Evolutionary conservation across 2,888 invertebrate species (phyloP).

Genomic region (Chymomyza procnemis): DNA sequence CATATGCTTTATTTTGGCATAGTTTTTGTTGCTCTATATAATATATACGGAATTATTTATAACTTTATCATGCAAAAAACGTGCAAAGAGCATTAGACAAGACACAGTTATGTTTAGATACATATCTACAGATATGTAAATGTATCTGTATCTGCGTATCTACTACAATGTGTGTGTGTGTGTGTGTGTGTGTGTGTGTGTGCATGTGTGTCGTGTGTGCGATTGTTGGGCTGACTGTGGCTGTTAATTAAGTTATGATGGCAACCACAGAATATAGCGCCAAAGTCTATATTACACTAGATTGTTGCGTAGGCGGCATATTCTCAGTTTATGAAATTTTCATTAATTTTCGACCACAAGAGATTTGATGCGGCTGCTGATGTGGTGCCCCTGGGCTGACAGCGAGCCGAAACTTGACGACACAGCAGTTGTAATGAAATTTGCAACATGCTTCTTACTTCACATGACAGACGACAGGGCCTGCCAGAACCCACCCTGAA

Average conservation of each 20-base stretch:
- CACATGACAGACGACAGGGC: conserved; percentile 53
- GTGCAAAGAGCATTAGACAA: conserved; percentile 24
- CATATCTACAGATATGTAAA: conserved; percentile 7
- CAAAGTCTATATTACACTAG: conserved; percentile 13
- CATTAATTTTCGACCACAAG: conserved; percentile 72
- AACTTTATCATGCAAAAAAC: conserved; percentile 45
- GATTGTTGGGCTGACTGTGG: conserved; percentile 28
- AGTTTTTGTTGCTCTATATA: conserved; percentile 48
- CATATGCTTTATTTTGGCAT: conserved; percentile 60
- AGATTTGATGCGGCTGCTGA: conserved; percentile 42
- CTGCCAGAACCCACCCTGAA: background rate
- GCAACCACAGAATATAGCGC: conserved; percentile 52
- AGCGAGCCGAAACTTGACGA: conserved; percentile 68
- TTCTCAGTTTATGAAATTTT: conserved; percentile 69
- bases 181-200: conserved; percentile 2
- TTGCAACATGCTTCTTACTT: conserved; percentile 56
- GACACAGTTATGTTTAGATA: conserved; percentile 9
- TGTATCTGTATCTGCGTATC: background rate
- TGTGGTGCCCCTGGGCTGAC: conserved; percentile 58
- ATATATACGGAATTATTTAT: conserved; percentile 63
- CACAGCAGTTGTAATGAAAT: conserved; percentile 68
- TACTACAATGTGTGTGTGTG: conserved; percentile 16
- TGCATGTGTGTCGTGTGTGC: background rate
- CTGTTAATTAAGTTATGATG: conserved; percentile 74
- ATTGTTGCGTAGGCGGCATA: conserved; percentile 38